Percentiles rank a stretch among this genome's conserved stretches.
Evolutionary conservation across 1,140 invertebrate species (phyloP).

Genomic region (Pogonus chalceus): DNA sequence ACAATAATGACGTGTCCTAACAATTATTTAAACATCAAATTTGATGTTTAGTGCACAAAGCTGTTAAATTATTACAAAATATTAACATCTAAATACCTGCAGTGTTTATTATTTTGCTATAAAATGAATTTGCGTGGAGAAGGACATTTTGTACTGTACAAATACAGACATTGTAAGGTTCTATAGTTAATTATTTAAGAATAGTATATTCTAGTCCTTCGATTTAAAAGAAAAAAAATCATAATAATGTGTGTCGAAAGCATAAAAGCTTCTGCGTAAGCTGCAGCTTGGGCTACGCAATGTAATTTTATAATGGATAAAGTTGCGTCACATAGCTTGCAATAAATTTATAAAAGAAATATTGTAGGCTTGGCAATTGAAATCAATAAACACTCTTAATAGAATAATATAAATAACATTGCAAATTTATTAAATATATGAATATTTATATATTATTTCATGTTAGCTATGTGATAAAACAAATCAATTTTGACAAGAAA

Average conservation of each 20-base stretch:
- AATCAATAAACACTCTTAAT: too few species aligned
- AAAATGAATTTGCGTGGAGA: neutral
- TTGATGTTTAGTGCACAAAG: slow-evolving; percentile 1
- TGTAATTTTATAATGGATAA: too few species aligned
- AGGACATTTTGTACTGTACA: neutral
- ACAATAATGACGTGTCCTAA: slow-evolving; percentile 31
- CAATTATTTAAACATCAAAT: slow-evolving; percentile 8
- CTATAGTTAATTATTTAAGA: neutral
- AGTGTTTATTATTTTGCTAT: neutral
- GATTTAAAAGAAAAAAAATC: too few species aligned
- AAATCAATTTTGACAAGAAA: too few species aligned
- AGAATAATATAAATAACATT: too few species aligned
- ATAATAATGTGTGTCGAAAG: neutral
- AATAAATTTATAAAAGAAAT: too few species aligned
- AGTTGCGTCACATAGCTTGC: too few species aligned
- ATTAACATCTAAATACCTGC: neutral
- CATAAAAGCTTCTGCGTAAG: neutral
- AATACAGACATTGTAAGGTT: neutral
- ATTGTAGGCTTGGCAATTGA: too few species aligned
- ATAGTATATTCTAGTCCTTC: slow-evolving; percentile 2
- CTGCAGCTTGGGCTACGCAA: neutral
- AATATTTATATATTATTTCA: too few species aligned
- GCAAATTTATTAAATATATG: too few species aligned
- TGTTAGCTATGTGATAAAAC: too few species aligned
- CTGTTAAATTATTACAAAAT: too few species aligned